Evolutionary conservation across 2,113 vertebrate genomes (phyloP).

Genomic region (Dicentrarchus labrax): DNA sequence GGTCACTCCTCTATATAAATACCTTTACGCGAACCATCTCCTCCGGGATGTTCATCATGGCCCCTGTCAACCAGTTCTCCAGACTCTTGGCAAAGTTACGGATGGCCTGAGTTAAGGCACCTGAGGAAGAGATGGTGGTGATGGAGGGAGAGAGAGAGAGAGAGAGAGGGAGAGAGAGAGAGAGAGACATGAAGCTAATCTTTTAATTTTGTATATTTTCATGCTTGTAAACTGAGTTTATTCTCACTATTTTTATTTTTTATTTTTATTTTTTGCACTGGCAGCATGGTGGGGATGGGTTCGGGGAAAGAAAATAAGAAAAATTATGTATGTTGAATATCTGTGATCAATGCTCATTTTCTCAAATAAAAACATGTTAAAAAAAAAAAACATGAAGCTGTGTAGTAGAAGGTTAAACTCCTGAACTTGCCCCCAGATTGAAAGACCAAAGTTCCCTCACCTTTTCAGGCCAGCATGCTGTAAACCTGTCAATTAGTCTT

Average conservation of each 20-base stretch:
- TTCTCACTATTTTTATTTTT: too few relatives aligned
- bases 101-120: slow-evolving; percentile 97
- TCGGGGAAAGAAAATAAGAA: too few relatives aligned
- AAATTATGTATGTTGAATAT: too few relatives aligned
- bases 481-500: background rate
- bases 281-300: too few relatives aligned
- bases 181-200: too few relatives aligned
- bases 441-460: background rate
- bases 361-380: too few relatives aligned
- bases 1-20: background rate
- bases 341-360: too few relatives aligned
- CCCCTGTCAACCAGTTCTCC: slow-evolving; percentile 92
- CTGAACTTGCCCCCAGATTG: background rate
- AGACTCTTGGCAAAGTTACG: slow-evolving; percentile 95
- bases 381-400: background rate
- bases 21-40: slow-evolving; percentile 95
- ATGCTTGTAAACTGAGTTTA: too few relatives aligned
- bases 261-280: too few relatives aligned
- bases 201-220: too few relatives aligned
- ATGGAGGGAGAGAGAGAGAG: background rate
- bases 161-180: too few relatives aligned
- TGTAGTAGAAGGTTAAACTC: background rate
- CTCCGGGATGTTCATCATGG: slow-evolving; percentile 95
- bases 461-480: background rate
- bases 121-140: slow-evolving; percentile 65